Conservation (phyloP, 2,888 invertebrate genomes). For the Stenoptilia bipunctidactyla region DNA sequence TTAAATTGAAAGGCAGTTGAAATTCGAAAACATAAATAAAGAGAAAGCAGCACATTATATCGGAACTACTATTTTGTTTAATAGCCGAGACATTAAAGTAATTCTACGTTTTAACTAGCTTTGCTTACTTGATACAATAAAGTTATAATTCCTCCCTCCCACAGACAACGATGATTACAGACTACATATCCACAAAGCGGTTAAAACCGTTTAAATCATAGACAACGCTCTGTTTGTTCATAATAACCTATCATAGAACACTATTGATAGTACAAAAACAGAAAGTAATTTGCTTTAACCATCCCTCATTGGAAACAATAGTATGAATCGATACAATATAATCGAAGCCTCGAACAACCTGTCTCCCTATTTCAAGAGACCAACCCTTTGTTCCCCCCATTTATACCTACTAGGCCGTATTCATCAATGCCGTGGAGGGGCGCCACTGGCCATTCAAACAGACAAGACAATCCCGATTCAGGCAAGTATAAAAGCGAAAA, state of each 20-base stretch:
- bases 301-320: conserved; percentile 61
- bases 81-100: too few species aligned
- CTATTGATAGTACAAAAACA: conserved; percentile 30
- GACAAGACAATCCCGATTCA: conserved; percentile 71
- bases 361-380: conserved; percentile 69
- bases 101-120: too few species aligned
- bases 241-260: conserved; percentile 16
- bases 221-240: not conserved
- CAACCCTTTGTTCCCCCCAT: conserved; percentile 68
- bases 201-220: too few species aligned
- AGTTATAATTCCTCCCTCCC: too few species aligned
- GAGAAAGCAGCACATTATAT: too few species aligned
- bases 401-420: conserved; percentile 55
- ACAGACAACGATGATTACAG: too few species aligned
- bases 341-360: conserved; percentile 64
- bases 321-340: conserved; percentile 67
- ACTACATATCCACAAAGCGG: too few species aligned
- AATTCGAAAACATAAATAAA: too few species aligned
- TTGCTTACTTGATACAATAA: too few species aligned
- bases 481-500: conserved; percentile 67
- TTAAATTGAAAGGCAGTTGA: too few species aligned
- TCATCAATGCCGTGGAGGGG: conserved; percentile 63
- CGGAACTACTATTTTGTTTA: too few species aligned
- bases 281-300: conserved; percentile 69
- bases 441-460: conserved; percentile 64